phyloP scores from a whole-genome alignment of 37 sponge, comb jelly and placozoan genomes.

The Hormiphora californensis region DNA sequence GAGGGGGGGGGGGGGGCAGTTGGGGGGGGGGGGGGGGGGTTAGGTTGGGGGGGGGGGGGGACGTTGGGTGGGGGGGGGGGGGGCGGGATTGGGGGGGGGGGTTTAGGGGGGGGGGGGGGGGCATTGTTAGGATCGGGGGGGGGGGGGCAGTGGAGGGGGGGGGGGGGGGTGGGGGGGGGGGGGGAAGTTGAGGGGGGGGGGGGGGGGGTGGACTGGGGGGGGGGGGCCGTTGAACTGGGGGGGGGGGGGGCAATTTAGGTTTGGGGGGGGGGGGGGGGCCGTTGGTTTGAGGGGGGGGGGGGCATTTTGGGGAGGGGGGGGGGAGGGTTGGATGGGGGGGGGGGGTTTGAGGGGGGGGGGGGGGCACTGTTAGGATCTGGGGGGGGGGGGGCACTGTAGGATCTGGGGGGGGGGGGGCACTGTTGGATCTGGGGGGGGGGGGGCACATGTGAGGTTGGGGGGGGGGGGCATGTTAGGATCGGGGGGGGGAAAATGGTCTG shows the following conservation, averaged over 20 bases:
- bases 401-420: background rate
- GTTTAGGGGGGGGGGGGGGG: slow-evolving; percentile 40
- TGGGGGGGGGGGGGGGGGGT: background rate
- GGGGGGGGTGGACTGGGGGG: background rate
- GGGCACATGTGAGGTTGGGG: background rate
- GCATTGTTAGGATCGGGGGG: background rate
- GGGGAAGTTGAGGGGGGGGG: background rate
- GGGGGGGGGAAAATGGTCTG: background rate
- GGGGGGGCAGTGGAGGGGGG: background rate
- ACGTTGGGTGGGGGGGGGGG: no score
- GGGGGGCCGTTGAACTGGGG: background rate
- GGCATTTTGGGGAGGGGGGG: background rate
- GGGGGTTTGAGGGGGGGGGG: background rate
- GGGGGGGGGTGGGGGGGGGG: slow-evolving; percentile 37
- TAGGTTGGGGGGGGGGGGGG: no score
- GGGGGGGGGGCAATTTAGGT: background rate
- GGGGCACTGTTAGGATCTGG: background rate
- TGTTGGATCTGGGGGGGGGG: background rate
- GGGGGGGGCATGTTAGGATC: no score
- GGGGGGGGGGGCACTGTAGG: background rate
- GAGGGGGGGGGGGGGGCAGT: background rate
- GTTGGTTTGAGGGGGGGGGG: background rate
- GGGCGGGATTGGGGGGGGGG: no score
- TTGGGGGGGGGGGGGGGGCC: background rate
- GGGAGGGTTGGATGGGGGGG: background rate